These are phyloP conservation scores for Ciconia boyciana DNA, from an alignment of 2,113 vertebrate genomes.

Conservation along the genomic window DNA sequence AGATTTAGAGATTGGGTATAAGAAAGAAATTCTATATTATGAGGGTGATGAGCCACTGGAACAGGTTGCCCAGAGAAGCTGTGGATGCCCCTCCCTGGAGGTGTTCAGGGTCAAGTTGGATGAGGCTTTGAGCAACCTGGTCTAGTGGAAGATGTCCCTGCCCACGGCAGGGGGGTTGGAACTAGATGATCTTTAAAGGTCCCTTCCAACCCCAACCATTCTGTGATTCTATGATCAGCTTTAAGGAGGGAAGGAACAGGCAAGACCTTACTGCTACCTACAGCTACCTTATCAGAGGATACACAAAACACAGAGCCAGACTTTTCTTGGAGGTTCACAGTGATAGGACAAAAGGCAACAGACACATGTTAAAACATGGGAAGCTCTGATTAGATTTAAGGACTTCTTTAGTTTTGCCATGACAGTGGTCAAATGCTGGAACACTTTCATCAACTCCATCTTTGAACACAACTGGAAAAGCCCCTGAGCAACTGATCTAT, in stretches of 20 bases:
- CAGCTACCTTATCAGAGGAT: background rate
- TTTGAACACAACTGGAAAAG: background rate
- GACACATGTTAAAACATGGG: background rate
- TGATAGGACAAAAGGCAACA: background rate
- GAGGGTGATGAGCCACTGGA: background rate
- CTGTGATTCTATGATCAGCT: background rate
- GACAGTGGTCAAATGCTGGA: background rate
- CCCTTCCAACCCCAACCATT: background rate
- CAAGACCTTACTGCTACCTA: background rate
- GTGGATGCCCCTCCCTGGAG: background rate
- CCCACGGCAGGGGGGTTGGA: background rate
- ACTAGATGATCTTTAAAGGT: background rate
- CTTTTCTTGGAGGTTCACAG: background rate
- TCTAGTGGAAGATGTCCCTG: background rate
- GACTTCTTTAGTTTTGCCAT: background rate
- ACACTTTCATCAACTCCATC: background rate
- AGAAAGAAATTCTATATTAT: background rate
- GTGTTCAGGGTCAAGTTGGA: background rate
- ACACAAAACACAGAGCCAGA: background rate
- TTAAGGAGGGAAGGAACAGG: background rate
- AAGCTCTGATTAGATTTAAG: background rate
- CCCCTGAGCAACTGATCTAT: background rate
- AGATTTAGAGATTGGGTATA: background rate
- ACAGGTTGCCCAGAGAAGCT: background rate
- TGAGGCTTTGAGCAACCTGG: background rate